Evolutionary conservation across 92 coral and sea anemone species (phyloP), one percentile per base, ranked within the genome.

Genomic region (Porites lobata): DNA sequence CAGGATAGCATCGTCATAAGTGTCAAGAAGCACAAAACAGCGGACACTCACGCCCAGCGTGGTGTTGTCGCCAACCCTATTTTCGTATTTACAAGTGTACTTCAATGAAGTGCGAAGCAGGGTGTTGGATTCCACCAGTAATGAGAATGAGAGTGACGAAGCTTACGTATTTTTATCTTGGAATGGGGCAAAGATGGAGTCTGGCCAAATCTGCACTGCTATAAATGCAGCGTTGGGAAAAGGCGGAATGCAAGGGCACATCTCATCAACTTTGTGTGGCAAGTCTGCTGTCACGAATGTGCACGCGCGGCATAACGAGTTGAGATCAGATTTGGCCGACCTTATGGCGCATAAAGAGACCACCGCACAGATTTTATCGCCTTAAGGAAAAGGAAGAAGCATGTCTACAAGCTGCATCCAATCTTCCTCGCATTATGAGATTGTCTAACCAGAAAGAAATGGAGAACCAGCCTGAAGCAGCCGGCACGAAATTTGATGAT

Each of bases 341-440:
- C 82, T 87, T 7, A 87, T 91, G 94, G 94, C 91, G 12, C 91
- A 91, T 62, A 80, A 76, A 20, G 94, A 91, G 79, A 62, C 56
- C 24, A 91, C 94, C 18, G 91, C 92, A 6, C 67, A 78, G 72
- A 76, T 91, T 80, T 78, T 91, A 71, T 12, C 54, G 76, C 21
- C 76, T 71, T 4, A 47, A 71, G 54, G 76, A 72, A 15, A 72
- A 72, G 11, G 58, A 72, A 50, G 59, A 72, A 50, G 58, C 59
- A 2, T 50, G 59, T 17, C 10, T 72, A 2, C 77, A 72, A 72
- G 59, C 77, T 7, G 77, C 77, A 72, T 47, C 24, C 59, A 72
- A 50, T 50, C 77, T 72, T 7, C 59, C 77, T 50, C 7, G 7
- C 77, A 15, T 72, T 15, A 72, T 72, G 77, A 50, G 59, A 72